Percentiles rank a stretch among this genome's conserved stretches.
These are phyloP conservation scores for Bagarius yarrelli DNA, from an alignment of 2,113 vertebrate genomes.

Conservation along the genomic window DNA sequence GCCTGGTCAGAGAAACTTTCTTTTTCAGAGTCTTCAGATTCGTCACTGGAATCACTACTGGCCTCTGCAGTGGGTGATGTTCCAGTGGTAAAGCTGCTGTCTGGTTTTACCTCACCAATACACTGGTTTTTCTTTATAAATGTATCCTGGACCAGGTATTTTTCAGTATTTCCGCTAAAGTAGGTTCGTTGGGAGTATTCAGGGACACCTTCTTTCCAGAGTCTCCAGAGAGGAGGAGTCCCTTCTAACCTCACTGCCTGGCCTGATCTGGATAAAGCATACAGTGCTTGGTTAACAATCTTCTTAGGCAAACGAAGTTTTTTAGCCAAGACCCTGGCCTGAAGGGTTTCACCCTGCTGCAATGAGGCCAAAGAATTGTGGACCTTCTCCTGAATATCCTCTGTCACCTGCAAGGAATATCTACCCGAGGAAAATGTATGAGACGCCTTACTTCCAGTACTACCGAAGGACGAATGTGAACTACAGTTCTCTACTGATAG, in stretches of 20 bases:
- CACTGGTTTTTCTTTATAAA: background rate
- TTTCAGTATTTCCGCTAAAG: background rate
- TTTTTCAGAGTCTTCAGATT: slow-evolving; percentile 50
- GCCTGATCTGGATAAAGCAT: slow-evolving; percentile 68
- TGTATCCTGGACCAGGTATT: background rate
- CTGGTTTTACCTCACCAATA: background rate
- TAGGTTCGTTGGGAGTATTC: background rate
- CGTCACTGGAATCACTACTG: background rate
- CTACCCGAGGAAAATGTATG: background rate
- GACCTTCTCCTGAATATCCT: slow-evolving; percentile 62
- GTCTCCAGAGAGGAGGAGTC: slow-evolving; percentile 77
- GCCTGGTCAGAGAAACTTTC: slow-evolving; percentile 59
- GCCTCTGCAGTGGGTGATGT: slow-evolving; percentile 17
- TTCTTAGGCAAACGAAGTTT: slow-evolving; percentile 74
- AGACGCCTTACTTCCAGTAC: slow-evolving; percentile 12
- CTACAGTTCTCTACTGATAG: slow-evolving; percentile 57
- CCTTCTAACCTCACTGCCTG: slow-evolving; percentile 61
- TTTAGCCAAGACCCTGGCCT: slow-evolving; percentile 67
- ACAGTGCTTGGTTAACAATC: slow-evolving; percentile 77
- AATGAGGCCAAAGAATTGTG: slow-evolving; percentile 66
- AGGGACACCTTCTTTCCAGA: slow-evolving; percentile 43
- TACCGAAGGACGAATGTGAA: slow-evolving; percentile 34
- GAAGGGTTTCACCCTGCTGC: slow-evolving; percentile 56
- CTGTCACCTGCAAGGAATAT: slow-evolving; percentile 50
- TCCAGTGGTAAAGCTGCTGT: background rate